Base-by-base conservation (phyloP, 2,113 vertebrate species). In the Ochotona curzoniae region DNA sequence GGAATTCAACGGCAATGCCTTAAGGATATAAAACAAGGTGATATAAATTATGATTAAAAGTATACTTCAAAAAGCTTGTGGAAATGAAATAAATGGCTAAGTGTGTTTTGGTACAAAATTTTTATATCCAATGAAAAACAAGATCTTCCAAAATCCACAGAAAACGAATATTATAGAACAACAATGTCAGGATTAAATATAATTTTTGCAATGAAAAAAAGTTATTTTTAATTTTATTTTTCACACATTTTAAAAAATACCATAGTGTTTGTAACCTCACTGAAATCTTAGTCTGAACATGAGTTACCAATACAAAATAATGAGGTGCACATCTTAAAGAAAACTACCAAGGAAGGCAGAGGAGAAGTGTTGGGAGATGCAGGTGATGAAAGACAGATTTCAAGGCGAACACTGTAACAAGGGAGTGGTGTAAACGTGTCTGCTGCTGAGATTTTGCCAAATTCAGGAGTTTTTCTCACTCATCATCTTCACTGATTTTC, bases 21-120 rank as follows among this genome's bases (percentile, higher is more conserved):
- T 30, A 61, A 90, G 18, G 15, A 2, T 49, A 54, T 67, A 26
- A 18, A 6, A 47, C 49, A 54, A 91, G 74, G 67, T 54, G 26
- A 21, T 25, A 84, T 51, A 69, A 78, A 5, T 88, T 66, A 54
- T 0, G 51, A 14, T 88, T 97, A 96, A 96, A 98, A 97, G 91
- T 96, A 89, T 97, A 93, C 96, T 96, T 97, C 97, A 73, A 94
- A 96, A 96, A 96, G 69, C 71, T 87, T 49, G 83, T n/a, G 54
- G 35, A 57, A 57, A 57, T 57, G 54, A 13, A 57, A 57, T 57
- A 17, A 57, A 57, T 18, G 18, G 54, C 18, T 57, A 57, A 57
- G 54, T 57, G 14, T 57, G 18, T 57, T 18, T 57, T 57, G 54
- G 14, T 57, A 57, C 14, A 57, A 57, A 57, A 57, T 17, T 57